Percentiles rank a stretch among this genome's conserved stretches.
These are phyloP conservation scores for Asobara japonica DNA, from an alignment of 1,140 invertebrate species.

Conservation along the genomic window DNA sequence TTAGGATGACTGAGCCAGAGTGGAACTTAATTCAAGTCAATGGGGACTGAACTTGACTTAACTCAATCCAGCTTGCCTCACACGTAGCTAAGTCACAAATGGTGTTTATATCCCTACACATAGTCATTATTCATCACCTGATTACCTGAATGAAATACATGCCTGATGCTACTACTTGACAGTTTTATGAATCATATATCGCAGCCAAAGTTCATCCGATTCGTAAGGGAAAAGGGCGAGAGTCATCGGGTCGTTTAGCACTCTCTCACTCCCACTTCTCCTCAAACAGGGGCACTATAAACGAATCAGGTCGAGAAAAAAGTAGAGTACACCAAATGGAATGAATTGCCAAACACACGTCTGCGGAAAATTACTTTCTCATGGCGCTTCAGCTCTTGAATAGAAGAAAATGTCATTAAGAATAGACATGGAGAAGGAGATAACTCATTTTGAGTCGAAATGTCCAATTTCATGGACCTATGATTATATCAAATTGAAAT, in stretches of 20 bases:
- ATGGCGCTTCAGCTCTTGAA: no score
- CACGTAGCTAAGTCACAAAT: no score
- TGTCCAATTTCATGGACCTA: no score
- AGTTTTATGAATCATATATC: constrained; percentile 8
- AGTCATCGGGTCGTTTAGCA: neutral
- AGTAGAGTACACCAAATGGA: neutral
- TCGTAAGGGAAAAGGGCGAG: neutral
- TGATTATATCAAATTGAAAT: no score
- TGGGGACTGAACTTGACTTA: no score
- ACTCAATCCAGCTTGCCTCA: no score
- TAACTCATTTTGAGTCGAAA: no score
- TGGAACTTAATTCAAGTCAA: no score
- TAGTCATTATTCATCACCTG: neutral
- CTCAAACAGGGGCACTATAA: neutral
- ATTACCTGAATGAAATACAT: neutral
- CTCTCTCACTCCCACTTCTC: neutral
- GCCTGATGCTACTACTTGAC: neutral
- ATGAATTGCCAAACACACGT: neutral
- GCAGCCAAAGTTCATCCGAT: neutral
- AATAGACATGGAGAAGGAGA: no score
- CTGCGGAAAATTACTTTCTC: neutral
- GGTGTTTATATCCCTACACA: neutral
- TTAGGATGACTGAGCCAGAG: no score
- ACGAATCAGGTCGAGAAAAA: neutral
- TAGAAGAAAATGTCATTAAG: no score